phyloP scores from a whole-genome alignment of 2,113 vertebrate species.

The Oreocharis arfaki region DNA sequence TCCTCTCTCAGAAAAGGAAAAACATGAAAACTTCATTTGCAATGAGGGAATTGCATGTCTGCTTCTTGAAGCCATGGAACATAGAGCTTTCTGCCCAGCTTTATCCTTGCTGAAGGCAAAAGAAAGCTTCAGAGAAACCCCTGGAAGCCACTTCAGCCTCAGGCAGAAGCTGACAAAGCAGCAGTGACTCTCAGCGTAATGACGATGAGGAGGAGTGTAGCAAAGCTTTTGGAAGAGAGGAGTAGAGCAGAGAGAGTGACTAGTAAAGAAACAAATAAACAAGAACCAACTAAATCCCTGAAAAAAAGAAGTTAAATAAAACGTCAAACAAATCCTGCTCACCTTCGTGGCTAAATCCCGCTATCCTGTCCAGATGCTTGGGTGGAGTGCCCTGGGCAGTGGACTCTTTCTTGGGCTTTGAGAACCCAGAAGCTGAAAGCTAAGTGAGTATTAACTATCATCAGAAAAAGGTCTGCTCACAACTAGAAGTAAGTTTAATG shows the following conservation, averaged over 20 bases:
- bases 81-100: not conserved
- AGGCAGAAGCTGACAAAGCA: not conserved
- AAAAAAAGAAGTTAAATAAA: not conserved
- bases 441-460: not conserved
- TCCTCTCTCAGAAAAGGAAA: not conserved
- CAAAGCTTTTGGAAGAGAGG: not conserved
- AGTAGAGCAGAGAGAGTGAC: not conserved
- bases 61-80: not conserved
- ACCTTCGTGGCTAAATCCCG: not conserved
- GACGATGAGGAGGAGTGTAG: rapidly evolving
- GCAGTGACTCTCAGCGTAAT: not conserved
- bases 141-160: not conserved
- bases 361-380: not conserved
- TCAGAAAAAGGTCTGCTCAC: not conserved
- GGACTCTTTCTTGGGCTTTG: not conserved
- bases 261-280: not conserved
- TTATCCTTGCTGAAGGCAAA: not conserved
- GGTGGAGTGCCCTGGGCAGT: not conserved
- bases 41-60: not conserved
- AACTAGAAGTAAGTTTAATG: not conserved
- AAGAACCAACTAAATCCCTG: not conserved
- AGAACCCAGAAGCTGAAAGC: not conserved
- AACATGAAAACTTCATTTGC: not conserved
- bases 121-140: not conserved
- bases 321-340: not conserved